phyloP scores from a whole-genome alignment of 2,888 invertebrate species.

The Zaprionus obscuricornis region DNA sequence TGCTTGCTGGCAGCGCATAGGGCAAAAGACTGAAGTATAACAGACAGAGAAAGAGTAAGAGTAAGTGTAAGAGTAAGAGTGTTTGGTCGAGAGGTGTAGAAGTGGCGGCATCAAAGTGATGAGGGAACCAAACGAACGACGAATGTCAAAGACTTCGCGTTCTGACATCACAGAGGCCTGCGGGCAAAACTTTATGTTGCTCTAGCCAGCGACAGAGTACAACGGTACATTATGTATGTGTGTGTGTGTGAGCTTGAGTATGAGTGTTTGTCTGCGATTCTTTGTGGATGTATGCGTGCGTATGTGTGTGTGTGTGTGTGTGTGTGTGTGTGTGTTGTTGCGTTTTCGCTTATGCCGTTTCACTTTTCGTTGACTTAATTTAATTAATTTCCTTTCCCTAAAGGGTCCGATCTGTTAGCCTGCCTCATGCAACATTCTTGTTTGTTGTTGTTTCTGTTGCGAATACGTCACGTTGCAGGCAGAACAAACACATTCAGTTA shows the following conservation, averaged over 20 bases:
- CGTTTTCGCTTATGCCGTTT: constrained; percentile 68
- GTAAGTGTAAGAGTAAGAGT: background rate
- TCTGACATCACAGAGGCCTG: constrained; percentile 51
- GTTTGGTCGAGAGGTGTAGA: too few relatives aligned
- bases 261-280: constrained; percentile 14
- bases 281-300: background rate
- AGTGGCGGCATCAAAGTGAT: constrained; percentile 46
- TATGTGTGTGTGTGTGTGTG: constrained; percentile 14
- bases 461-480: constrained; percentile 63
- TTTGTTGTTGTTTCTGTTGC: constrained; percentile 37
- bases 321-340: constrained; percentile 24
- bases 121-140: constrained; percentile 46
- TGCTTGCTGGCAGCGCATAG: background rate
- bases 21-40: background rate
- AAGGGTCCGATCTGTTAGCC: constrained; percentile 63
- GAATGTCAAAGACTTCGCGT: constrained; percentile 67
- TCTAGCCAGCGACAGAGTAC: constrained; percentile 27
- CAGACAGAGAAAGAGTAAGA: background rate
- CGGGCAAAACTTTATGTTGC: constrained; percentile 54
- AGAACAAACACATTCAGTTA: constrained; percentile 10
- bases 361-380: constrained; percentile 78
- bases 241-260: constrained; percentile 9
- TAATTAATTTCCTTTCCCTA: constrained; percentile 74
- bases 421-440: constrained; percentile 37
- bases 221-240: constrained; percentile 2